These are phyloP conservation scores for Lepidurus packardi DNA, from an alignment of 1,140 invertebrate species.

Conservation along the genomic window DNA sequence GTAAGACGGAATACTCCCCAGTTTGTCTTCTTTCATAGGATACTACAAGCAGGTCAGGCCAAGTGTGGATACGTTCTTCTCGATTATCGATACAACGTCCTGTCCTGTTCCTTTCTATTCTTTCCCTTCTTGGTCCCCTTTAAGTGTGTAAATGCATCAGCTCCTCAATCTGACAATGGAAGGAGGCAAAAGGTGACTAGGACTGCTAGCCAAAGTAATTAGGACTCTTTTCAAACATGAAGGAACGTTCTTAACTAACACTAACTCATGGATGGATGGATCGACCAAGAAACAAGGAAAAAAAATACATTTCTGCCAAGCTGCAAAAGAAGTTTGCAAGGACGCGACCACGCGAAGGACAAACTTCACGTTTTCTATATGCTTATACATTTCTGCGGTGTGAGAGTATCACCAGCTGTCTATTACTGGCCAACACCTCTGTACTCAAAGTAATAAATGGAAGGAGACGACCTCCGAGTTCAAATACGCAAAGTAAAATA, in stretches of 20 bases:
- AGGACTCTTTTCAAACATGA: background rate
- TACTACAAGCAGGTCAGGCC: background rate
- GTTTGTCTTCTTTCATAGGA: background rate
- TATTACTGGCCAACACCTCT: too few relatives aligned
- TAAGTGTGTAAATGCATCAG: background rate
- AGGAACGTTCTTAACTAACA: background rate
- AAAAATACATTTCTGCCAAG: background rate
- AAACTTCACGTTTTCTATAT: background rate
- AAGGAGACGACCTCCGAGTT: too few relatives aligned
- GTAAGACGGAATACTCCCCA: background rate
- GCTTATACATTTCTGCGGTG: background rate
- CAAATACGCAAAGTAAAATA: too few relatives aligned
- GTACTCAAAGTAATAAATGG: too few relatives aligned
- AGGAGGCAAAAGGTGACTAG: background rate
- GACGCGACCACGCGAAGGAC: background rate
- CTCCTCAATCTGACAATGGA: background rate
- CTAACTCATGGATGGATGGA: slow-evolving; percentile 3
- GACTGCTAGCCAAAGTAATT: background rate
- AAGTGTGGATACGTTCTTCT: background rate
- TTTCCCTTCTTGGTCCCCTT: background rate
- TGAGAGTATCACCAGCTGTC: background rate
- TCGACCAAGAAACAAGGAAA: background rate
- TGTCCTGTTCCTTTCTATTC: background rate
- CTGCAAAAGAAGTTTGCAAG: background rate
- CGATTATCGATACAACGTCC: slow-evolving; percentile 2